These are phyloP conservation scores for Mythimna pallens DNA, from an alignment of 2,888 invertebrate genomes.

Conservation along the genomic window DNA sequence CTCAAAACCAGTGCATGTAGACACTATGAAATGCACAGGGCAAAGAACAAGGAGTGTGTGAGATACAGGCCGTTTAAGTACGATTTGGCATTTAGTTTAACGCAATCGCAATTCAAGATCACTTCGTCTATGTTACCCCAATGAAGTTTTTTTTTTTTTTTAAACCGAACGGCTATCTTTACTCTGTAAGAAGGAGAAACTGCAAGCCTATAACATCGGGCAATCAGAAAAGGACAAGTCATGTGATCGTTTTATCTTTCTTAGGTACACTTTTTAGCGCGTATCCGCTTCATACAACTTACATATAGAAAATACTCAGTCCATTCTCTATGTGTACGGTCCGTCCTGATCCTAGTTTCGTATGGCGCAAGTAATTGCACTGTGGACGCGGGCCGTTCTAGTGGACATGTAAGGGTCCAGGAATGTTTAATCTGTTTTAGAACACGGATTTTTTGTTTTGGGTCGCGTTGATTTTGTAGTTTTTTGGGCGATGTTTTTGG, in stretches of 20 bases:
- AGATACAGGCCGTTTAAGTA: no score
- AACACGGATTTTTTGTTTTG: constrained; percentile 42
- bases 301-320: background rate
- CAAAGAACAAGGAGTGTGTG: no score
- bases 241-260: background rate
- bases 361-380: constrained; percentile 57
- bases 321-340: constrained; percentile 11
- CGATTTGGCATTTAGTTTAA: no score
- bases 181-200: background rate
- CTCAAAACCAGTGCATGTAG: no score
- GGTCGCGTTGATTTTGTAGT: constrained; percentile 18
- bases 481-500: background rate
- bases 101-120: no score
- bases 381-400: constrained; percentile 43
- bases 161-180: background rate
- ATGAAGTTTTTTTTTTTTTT: no score
- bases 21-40: no score
- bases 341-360: constrained; percentile 49
- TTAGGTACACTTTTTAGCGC: background rate
- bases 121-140: no score
- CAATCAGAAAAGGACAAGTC: background rate
- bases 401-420: constrained; percentile 35
- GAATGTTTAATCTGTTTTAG: constrained; percentile 67
- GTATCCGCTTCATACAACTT: background rate
- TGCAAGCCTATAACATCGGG: background rate